A percentile compares a stretch with the other conserved stretches of the same genome.
Conservation (phyloP, 2,888 invertebrate species). For the Metacarcinus magister region DNA sequence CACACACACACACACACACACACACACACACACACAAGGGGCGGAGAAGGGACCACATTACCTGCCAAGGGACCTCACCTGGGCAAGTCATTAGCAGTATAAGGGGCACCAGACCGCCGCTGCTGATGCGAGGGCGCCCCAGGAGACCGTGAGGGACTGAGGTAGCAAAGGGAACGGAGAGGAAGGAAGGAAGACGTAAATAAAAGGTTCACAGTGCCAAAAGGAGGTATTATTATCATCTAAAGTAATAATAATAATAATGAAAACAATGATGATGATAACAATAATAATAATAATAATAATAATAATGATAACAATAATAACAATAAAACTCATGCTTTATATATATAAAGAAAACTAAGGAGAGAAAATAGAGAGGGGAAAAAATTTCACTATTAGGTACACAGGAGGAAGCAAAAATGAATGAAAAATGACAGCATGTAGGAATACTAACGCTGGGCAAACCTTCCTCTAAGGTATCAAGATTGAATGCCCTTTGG, state of each 20-base stretch:
- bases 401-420: constrained; percentile 22
- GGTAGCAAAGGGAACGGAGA: neutral
- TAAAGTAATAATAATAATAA: neutral
- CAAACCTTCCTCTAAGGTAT: neutral
- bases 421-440: constrained; percentile 32
- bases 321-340: neutral
- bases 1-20: constrained; percentile 67
- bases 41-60: constrained; percentile 62
- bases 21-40: constrained; percentile 63
- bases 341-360: neutral
- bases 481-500: neutral
- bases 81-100: constrained; percentile 59
- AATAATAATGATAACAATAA: neutral
- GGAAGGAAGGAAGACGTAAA: neutral
- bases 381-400: neutral
- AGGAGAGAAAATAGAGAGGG: neutral
- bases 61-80: constrained; percentile 58
- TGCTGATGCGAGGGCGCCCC: constrained; percentile 14
- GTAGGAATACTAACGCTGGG: neutral
- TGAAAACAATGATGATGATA: neutral
- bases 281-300: neutral
- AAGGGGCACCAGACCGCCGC: constrained; percentile 40
- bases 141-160: neutral
- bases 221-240: neutral
- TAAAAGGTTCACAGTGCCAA: neutral